Percentiles rank a stretch among this genome's conserved stretches.
Evolutionary conservation across 2,888 invertebrate genomes (phyloP).

Genomic region (Drosophila paucipuncta): DNA sequence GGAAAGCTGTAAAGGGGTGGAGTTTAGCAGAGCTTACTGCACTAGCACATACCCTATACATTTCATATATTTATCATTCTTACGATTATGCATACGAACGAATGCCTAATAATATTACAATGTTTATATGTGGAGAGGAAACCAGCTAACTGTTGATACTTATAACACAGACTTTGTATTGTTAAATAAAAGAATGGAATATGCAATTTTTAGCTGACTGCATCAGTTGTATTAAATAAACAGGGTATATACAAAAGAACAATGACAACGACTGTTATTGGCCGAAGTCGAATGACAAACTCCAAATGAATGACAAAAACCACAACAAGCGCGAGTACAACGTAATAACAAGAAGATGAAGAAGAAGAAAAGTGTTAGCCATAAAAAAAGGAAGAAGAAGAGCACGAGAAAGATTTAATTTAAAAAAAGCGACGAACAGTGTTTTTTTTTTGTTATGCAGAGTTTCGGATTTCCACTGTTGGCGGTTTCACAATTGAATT

Average conservation of each 20-base stretch:
- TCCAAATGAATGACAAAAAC: constrained; percentile 41
- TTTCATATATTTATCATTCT: background rate
- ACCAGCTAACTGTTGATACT: background rate
- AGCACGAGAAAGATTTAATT: constrained; percentile 59
- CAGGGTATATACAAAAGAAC: constrained; percentile 33
- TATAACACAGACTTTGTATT: background rate
- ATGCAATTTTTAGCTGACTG: background rate
- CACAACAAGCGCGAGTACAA: constrained; percentile 15
- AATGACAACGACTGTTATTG: constrained; percentile 44
- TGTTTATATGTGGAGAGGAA: background rate
- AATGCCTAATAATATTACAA: background rate
- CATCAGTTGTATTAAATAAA: background rate
- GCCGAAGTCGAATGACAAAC: constrained; percentile 45
- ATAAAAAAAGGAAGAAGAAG: constrained; percentile 5
- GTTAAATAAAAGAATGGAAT: background rate
- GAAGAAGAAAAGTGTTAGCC: constrained; percentile 8
- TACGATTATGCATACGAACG: background rate
- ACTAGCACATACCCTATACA: background rate
- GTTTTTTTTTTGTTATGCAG: constrained; percentile 13
- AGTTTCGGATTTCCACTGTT: constrained; percentile 22
- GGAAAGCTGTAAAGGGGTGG: background rate
- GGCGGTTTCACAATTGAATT: constrained; percentile 69
- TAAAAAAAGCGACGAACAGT: constrained; percentile 28
- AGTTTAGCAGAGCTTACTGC: constrained; percentile 9
- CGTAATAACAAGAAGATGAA: constrained; percentile 17